phyloP scores from a whole-genome alignment of 2,888 invertebrate species.

The Scaptomyza cyrtandrae region DNA sequence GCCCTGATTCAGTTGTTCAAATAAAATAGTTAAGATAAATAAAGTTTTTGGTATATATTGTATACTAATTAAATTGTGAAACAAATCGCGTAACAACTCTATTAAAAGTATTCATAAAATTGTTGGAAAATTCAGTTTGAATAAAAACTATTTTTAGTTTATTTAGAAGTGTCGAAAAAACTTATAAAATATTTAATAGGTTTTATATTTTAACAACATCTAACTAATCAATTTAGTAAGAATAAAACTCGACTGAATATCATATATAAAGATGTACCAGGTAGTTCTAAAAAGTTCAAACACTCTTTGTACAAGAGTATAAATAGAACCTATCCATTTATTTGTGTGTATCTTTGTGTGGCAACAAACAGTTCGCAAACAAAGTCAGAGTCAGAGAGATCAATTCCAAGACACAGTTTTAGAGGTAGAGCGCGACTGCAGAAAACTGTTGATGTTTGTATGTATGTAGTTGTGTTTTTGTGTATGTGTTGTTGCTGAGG shows the following conservation, averaged over 20 bases:
- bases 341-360: constrained; percentile 18
- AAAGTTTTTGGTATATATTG: background rate
- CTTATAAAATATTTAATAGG: background rate
- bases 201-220: background rate
- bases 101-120: background rate
- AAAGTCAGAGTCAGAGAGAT: constrained; percentile 27
- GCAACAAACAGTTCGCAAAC: constrained; percentile 30
- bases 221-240: too few relatives aligned
- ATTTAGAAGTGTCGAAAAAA: too few relatives aligned
- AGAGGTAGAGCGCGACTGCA: constrained; percentile 20
- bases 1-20: too few relatives aligned
- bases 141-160: too few relatives aligned
- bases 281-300: too few relatives aligned
- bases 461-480: background rate
- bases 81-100: background rate
- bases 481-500: constrained; percentile 45
- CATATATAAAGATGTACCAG: too few relatives aligned
- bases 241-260: too few relatives aligned
- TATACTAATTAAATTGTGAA: background rate
- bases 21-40: background rate
- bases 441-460: constrained; percentile 17
- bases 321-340: constrained; percentile 6
- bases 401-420: constrained; percentile 24
- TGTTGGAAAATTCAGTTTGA: background rate
- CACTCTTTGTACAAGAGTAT: background rate